These are phyloP conservation scores for Micrastur ruficollis DNA, from an alignment of 2,797 vertebrate species.

Conservation along the genomic window DNA sequence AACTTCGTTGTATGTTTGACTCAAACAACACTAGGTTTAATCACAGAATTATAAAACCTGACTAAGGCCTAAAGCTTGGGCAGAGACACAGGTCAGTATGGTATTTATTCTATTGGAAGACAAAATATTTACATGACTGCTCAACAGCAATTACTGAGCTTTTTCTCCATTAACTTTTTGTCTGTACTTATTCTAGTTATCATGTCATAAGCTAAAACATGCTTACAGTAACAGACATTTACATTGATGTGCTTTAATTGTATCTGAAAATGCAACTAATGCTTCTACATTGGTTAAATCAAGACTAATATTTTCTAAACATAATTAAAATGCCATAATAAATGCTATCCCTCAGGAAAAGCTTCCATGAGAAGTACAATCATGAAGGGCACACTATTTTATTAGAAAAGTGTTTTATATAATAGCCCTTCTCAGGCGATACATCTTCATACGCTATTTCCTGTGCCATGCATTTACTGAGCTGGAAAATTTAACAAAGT, in stretches of 20 bases:
- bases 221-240: background rate
- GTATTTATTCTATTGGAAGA: background rate
- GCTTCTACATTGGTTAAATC: background rate
- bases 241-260: background rate
- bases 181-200: constrained; percentile 1
- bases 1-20: background rate
- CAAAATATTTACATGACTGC: constrained; percentile 59
- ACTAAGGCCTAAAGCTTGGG: background rate
- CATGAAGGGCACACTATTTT: background rate
- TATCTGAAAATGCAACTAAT: constrained; percentile 29
- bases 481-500: constrained; percentile 38
- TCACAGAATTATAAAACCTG: background rate
- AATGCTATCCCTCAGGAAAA: background rate
- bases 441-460: constrained; percentile 8
- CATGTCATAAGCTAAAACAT: background rate
- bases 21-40: background rate
- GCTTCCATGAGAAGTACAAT: background rate
- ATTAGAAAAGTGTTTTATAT: background rate
- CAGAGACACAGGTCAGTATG: constrained; percentile 1
- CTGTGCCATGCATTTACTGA: background rate
- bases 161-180: constrained; percentile 28
- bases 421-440: constrained; percentile 15
- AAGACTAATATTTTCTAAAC: constrained; percentile 12
- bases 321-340: constrained; percentile 46
- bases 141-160: constrained; percentile 47